These are phyloP conservation scores for Acanthococcus lagerstroemiae DNA, from an alignment of 2,888 invertebrate genomes.

Conservation along the genomic window DNA sequence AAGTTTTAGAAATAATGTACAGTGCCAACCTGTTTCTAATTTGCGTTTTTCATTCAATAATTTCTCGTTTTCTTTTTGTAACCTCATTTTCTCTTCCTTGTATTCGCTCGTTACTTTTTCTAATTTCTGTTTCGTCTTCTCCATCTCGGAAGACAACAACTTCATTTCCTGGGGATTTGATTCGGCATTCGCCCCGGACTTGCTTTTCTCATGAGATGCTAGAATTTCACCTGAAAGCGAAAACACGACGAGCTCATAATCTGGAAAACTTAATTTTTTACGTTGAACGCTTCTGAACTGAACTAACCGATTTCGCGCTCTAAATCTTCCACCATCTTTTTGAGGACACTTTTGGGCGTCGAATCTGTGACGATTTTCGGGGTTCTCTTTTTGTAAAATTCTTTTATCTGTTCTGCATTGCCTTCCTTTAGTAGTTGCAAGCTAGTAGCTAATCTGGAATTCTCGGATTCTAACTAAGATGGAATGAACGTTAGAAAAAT, in stretches of 20 bases:
- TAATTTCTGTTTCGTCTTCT: constrained; percentile 38
- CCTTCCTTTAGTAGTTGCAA: constrained; percentile 57
- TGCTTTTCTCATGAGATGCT: too few relatives aligned
- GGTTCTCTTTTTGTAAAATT: constrained; percentile 53
- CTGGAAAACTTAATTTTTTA: too few relatives aligned
- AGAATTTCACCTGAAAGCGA: too few relatives aligned
- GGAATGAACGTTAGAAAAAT: constrained; percentile 34
- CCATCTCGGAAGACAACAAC: constrained; percentile 33
- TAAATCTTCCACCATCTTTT: constrained; percentile 74
- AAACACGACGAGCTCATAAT: too few relatives aligned
- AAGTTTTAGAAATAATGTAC: not conserved
- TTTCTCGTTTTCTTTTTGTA: constrained; percentile 46
- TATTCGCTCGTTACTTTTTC: constrained; percentile 37
- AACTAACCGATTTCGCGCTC: constrained; percentile 74
- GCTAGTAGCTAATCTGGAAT: constrained; percentile 53
- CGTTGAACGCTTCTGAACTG: too few relatives aligned
- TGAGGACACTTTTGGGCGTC: constrained; percentile 61
- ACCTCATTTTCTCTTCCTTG: constrained; percentile 40
- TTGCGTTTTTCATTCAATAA: constrained; percentile 49
- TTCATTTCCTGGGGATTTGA: too few relatives aligned
- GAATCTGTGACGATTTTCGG: constrained; percentile 63
- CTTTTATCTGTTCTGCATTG: constrained; percentile 47
- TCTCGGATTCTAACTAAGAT: constrained; percentile 55
- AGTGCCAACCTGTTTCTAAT: constrained; percentile 41
- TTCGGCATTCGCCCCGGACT: too few relatives aligned